Percentiles rank a stretch among this genome's conserved stretches.
phyloP scores from a whole-genome alignment of 2,113 vertebrate genomes.

The Peromyscus polionotus region DNA sequence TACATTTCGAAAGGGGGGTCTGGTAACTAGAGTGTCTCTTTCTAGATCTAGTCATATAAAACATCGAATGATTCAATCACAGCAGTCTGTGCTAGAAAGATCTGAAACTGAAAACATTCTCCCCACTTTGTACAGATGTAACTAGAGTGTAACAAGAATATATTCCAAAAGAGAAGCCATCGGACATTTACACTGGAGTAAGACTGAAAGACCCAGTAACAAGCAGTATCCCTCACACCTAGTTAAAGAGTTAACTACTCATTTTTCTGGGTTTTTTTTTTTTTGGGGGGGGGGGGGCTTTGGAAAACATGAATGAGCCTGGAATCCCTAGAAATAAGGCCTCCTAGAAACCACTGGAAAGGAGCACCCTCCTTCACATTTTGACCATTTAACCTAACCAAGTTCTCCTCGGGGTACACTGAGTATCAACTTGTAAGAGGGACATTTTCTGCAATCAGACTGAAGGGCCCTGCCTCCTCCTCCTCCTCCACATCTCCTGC shows the following conservation, averaged over 20 bases:
- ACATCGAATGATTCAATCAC: constrained; percentile 12
- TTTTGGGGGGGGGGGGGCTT: not conserved
- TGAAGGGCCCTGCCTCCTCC: not conserved
- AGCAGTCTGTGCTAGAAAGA: not conserved
- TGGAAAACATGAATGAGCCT: constrained; percentile 13
- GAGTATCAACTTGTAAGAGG: not conserved
- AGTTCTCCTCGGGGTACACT: not conserved
- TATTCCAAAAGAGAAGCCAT: constrained; percentile 1
- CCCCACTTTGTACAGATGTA: not conserved
- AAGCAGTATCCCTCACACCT: not conserved
- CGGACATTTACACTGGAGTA: not conserved
- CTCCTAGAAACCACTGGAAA: not conserved
- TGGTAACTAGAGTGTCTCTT: not conserved
- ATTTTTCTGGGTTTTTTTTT: not conserved
- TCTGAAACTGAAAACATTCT: constrained; percentile 40
- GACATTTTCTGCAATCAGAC: constrained; percentile 5
- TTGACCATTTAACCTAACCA: not conserved
- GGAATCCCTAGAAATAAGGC: not conserved
- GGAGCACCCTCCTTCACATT: not conserved
- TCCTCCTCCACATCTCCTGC: not conserved
- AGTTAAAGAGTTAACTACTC: not conserved
- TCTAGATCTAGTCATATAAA: constrained; percentile 20
- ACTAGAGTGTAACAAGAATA: constrained; percentile 39
- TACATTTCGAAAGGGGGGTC: not conserved
- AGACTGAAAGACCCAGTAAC: not conserved